phyloP scores from a whole-genome alignment of 2,113 vertebrate genomes.

The Nanger granti region DNA sequence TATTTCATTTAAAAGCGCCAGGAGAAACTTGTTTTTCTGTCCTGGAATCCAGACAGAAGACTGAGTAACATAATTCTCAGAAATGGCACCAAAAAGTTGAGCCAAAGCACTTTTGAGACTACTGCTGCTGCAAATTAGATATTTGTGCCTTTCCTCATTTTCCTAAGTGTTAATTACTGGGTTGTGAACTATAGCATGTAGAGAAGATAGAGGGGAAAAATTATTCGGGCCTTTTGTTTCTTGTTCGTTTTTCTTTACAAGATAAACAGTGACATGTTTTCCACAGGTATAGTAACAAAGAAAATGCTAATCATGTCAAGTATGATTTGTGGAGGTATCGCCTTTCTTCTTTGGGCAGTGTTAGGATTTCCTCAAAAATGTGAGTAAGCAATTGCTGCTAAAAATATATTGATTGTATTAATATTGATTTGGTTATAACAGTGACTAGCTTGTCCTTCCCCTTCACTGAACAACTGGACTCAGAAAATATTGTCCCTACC shows the following conservation, averaged over 20 bases:
- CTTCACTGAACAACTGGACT: not conserved
- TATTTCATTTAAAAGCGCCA: not conserved
- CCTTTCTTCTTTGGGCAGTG: constrained; percentile 40
- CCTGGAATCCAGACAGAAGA: not conserved
- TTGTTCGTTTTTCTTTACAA: not conserved
- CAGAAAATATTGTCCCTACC: not conserved
- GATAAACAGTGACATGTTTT: constrained; percentile 2
- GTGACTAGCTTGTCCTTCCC: not conserved
- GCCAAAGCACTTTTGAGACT: not conserved
- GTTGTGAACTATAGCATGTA: not conserved
- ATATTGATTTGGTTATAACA: not conserved
- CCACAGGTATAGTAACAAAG: not conserved
- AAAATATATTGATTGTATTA: not conserved
- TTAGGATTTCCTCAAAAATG: constrained; percentile 20
- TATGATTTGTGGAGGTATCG: not conserved
- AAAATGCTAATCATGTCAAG: not conserved
- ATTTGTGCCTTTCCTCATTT: not conserved
- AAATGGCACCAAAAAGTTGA: not conserved
- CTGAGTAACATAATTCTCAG: not conserved
- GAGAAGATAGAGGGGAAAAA: not conserved
- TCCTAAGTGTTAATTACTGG: not conserved
- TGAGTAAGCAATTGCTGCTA: constrained; percentile 29
- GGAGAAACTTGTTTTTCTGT: not conserved
- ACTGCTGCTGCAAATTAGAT: not conserved
- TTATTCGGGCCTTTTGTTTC: not conserved